Evolutionary conservation across 1,140 invertebrate genomes (phyloP).

Genomic region (Drosophila albomicans): DNA sequence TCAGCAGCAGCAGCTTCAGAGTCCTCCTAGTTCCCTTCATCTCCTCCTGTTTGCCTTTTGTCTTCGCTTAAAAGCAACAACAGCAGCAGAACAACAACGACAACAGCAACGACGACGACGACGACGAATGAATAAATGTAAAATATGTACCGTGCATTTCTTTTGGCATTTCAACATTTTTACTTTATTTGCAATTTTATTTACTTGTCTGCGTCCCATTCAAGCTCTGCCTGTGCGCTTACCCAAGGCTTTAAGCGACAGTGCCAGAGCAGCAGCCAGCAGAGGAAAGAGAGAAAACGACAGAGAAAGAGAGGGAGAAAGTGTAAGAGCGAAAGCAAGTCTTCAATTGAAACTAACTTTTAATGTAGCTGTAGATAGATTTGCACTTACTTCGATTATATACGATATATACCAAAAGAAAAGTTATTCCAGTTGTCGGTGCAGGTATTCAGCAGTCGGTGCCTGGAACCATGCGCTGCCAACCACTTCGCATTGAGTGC

Average conservation of each 20-base stretch:
- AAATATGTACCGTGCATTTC: constrained; percentile 82
- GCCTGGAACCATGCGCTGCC: not conserved
- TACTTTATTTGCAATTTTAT: constrained; percentile 81
- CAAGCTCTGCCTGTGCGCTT: constrained; percentile 40
- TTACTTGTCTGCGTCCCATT: constrained; percentile 71
- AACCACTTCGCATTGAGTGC: constrained; percentile 67
- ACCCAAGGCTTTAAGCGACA: constrained; percentile 1
- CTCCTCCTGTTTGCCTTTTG: constrained; percentile 41
- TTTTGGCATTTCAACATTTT: constrained; percentile 80
- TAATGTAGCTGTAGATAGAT: constrained; percentile 20
- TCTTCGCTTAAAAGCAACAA: constrained; percentile 42
- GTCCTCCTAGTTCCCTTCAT: not conserved
- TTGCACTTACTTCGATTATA: constrained; percentile 6
- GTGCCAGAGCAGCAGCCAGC: not conserved
- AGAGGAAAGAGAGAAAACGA: no score
- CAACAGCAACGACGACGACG: constrained; percentile 7
- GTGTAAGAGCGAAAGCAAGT: not conserved
- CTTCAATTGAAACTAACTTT: not conserved
- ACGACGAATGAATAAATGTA: constrained; percentile 76
- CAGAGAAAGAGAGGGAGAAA: not conserved
- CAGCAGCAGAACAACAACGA: not conserved
- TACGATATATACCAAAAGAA: no score
- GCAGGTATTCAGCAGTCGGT: constrained; percentile 32
- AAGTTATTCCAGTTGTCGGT: constrained; percentile 2
- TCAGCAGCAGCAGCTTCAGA: constrained; percentile 39